Percentiles rank a stretch among this genome's conserved stretches.
Evolutionary conservation across 2,888 invertebrate genomes (phyloP).

Genomic region (Tubulanus polymorphus): DNA sequence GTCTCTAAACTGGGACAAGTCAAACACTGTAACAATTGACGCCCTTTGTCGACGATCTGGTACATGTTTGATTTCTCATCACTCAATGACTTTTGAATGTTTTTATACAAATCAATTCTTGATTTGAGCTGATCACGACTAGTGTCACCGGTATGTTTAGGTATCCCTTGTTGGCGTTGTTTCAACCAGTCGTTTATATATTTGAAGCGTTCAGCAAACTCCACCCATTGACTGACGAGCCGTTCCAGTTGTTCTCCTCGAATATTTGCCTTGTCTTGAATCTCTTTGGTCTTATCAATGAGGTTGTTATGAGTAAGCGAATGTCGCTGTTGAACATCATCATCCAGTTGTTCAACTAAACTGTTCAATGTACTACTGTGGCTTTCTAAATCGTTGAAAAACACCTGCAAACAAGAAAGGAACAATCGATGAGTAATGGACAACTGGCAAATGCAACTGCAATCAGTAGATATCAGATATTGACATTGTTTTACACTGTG

Average conservation of each 20-base stretch:
- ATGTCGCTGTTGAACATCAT: slow-evolving; percentile 29
- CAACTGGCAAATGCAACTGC: neutral
- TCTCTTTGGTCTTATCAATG: slow-evolving; percentile 32
- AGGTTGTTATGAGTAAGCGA: slow-evolving; percentile 31
- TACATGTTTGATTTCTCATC: slow-evolving; percentile 41
- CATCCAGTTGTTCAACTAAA: slow-evolving; percentile 37
- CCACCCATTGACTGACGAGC: slow-evolving; percentile 38
- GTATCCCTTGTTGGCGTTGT: slow-evolving; percentile 1
- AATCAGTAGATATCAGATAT: neutral
- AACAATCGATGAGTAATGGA: neutral
- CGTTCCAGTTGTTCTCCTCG: slow-evolving; percentile 40
- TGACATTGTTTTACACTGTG: neutral
- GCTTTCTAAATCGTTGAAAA: slow-evolving; percentile 46
- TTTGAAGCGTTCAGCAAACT: slow-evolving; percentile 31
- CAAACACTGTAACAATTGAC: slow-evolving; percentile 39
- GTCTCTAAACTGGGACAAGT: slow-evolving; percentile 39
- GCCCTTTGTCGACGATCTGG: slow-evolving; percentile 43
- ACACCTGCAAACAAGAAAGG: slow-evolving; percentile 31
- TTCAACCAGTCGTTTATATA: neutral
- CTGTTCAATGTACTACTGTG: slow-evolving; percentile 45
- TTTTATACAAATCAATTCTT: slow-evolving; percentile 21
- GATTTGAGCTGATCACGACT: neutral
- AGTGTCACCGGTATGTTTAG: too few relatives aligned
- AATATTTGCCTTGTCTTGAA: slow-evolving; percentile 41
- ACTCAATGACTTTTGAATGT: slow-evolving; percentile 34